phyloP scores from a whole-genome alignment of 2,113 vertebrate genomes.

The Cacatua alba region DNA sequence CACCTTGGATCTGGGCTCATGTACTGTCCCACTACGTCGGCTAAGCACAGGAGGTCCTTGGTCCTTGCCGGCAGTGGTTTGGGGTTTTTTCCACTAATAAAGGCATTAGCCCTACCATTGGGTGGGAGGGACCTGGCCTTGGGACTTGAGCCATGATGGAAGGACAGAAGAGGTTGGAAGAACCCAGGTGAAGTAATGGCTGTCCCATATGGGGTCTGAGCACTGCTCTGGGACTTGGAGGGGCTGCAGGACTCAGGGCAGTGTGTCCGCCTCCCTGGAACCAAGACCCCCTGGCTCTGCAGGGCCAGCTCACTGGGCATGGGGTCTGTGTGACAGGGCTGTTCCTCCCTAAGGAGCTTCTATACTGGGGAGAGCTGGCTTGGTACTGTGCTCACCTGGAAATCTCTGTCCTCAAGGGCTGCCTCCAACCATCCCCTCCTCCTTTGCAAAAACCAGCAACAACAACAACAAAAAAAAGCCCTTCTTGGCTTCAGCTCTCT shows the following conservation, averaged over 20 bases:
- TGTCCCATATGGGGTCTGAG: rapidly evolving
- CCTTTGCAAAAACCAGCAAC: conserved; percentile 44
- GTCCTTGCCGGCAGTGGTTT: rapidly evolving
- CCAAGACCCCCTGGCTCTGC: rapidly evolving
- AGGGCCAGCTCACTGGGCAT: not conserved
- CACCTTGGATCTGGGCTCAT: rapidly evolving
- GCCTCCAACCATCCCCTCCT: not conserved
- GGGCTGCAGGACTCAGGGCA: not conserved
- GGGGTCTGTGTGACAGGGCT: not conserved
- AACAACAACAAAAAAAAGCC: conserved; percentile 2
- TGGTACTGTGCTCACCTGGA: not conserved
- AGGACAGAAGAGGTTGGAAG: not conserved
- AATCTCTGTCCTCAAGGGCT: not conserved
- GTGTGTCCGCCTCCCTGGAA: not conserved
- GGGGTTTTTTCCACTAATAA: not conserved
- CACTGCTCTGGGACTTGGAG: not conserved
- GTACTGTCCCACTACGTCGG: rapidly evolving
- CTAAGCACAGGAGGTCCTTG: not conserved
- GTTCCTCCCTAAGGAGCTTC: not conserved
- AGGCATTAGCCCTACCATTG: rapidly evolving
- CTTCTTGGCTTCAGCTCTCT: conserved; percentile 58
- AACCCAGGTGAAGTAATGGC: not conserved
- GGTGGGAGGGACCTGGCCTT: not conserved
- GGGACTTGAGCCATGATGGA: rapidly evolving
- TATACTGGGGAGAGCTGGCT: rapidly evolving